Evolutionary conservation across 2,888 invertebrate species (phyloP).

Genomic region (Euplexia lucipara): DNA sequence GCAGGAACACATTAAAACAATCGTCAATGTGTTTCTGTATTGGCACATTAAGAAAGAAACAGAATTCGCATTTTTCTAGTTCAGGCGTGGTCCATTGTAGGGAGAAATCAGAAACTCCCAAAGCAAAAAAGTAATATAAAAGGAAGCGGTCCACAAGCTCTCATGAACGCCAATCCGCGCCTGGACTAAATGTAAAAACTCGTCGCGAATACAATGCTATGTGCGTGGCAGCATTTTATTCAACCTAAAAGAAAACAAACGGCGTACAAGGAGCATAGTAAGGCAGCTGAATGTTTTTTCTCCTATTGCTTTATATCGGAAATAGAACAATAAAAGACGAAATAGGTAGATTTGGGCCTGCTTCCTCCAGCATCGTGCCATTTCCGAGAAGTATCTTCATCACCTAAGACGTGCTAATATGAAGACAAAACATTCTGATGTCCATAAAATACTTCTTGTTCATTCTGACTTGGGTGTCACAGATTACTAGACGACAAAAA

Average conservation of each 20-base stretch:
- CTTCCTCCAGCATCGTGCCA: not conserved
- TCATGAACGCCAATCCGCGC: slow-evolving; percentile 4
- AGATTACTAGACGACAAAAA: slow-evolving; percentile 9
- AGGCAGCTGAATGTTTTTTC: slow-evolving; percentile 21
- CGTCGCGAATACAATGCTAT: slow-evolving; percentile 16
- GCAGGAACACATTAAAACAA: slow-evolving; percentile 35
- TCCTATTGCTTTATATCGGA: slow-evolving; percentile 1
- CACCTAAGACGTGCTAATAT: not conserved
- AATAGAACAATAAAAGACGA: slow-evolving; percentile 4
- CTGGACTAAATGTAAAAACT: slow-evolving; percentile 28
- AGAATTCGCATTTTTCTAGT: slow-evolving; percentile 15
- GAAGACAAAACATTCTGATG: slow-evolving; percentile 18
- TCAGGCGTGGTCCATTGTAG: slow-evolving; percentile 16
- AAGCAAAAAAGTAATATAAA: not conserved
- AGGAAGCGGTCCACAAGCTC: not conserved
- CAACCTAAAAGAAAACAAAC: not conserved
- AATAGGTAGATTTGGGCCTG: too few relatives aligned
- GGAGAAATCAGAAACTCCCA: slow-evolving; percentile 39
- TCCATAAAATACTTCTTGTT: slow-evolving; percentile 38
- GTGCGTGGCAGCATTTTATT: slow-evolving; percentile 29
- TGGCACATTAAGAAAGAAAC: slow-evolving; percentile 10
- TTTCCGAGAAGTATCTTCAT: not conserved
- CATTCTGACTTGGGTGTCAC: slow-evolving; percentile 35
- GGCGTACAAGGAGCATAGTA: slow-evolving; percentile 31
- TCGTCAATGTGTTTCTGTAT: slow-evolving; percentile 31